These are phyloP conservation scores for Aurelia sp. DNA, from an alignment of 30 jellyfish, hydroid and myxozoan species.

Conservation along the genomic window DNA sequence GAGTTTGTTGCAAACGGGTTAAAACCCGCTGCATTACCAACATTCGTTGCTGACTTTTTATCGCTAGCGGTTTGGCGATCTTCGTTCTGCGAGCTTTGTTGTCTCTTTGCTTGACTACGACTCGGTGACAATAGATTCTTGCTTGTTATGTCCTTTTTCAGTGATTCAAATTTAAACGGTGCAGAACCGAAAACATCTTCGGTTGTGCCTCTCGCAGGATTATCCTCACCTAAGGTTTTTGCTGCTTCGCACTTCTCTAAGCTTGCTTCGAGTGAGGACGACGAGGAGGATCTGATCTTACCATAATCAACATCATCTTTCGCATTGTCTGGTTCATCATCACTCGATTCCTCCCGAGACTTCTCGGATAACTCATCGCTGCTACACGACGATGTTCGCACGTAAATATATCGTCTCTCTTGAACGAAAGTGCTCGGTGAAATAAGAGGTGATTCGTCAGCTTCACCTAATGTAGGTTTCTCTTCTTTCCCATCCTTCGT, in stretches of 20 bases:
- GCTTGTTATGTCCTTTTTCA: not conserved
- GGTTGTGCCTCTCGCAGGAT: not conserved
- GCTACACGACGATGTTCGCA: slow-evolving; percentile 95
- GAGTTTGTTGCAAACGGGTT: slow-evolving; percentile 30
- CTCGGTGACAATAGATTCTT: not conserved
- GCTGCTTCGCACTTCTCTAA: slow-evolving; percentile 12
- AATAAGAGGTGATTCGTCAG: slow-evolving; percentile 86
- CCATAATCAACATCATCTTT: slow-evolving; percentile 30
- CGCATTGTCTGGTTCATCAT: slow-evolving; percentile 52
- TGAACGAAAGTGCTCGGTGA: slow-evolving; percentile 80
- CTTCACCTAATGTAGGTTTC: slow-evolving; percentile 53
- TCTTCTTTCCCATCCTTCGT: slow-evolving; percentile 16
- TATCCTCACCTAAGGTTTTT: not conserved
- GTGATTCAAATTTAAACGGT: slow-evolving; percentile 68
- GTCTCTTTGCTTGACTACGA: not conserved
- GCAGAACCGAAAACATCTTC: slow-evolving; percentile 94
- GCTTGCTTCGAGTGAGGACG: slow-evolving; percentile 35
- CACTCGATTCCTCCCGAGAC: slow-evolving; percentile 36
- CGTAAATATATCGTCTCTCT: slow-evolving; percentile 75
- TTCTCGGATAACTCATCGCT: slow-evolving; percentile 75
- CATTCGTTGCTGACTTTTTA: not conserved
- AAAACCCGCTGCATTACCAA: not conserved
- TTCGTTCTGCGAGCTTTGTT: not conserved
- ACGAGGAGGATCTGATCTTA: slow-evolving; percentile 44
- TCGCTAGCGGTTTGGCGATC: not conserved